phyloP scores from a whole-genome alignment of 2,797 vertebrate genomes.

The Sarcophilus harrisii region DNA sequence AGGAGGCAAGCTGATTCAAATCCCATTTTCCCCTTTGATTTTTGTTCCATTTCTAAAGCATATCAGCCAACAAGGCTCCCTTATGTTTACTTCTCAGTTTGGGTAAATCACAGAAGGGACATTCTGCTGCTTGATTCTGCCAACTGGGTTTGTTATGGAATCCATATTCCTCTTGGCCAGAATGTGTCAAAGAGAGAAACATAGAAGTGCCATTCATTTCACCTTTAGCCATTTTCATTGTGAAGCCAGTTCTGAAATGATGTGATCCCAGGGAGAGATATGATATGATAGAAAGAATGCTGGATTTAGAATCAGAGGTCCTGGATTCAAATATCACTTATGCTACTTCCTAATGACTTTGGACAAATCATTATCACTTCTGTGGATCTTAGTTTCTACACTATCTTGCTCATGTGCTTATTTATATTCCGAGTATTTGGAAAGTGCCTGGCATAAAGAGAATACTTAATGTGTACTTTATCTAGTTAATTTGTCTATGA shows the following conservation, averaged over 20 bases:
- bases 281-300: background rate
- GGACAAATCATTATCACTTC: background rate
- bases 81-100: constrained; percentile 2
- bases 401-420: background rate
- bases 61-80: background rate
- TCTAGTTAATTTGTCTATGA: background rate
- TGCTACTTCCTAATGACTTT: background rate
- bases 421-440: background rate
- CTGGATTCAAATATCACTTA: background rate
- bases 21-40: background rate
- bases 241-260: background rate
- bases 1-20: background rate
- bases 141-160: constrained; percentile 2
- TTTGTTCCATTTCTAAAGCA: background rate
- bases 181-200: background rate
- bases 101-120: constrained; percentile 1
- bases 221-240: background rate
- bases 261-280: background rate
- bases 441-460: background rate
- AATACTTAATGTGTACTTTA: background rate
- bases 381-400: background rate
- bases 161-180: background rate
- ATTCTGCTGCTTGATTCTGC: background rate
- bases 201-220: background rate
- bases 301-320: background rate